Conservation (phyloP, 2,113 vertebrate species). For the Microtus richardsoni region DNA sequence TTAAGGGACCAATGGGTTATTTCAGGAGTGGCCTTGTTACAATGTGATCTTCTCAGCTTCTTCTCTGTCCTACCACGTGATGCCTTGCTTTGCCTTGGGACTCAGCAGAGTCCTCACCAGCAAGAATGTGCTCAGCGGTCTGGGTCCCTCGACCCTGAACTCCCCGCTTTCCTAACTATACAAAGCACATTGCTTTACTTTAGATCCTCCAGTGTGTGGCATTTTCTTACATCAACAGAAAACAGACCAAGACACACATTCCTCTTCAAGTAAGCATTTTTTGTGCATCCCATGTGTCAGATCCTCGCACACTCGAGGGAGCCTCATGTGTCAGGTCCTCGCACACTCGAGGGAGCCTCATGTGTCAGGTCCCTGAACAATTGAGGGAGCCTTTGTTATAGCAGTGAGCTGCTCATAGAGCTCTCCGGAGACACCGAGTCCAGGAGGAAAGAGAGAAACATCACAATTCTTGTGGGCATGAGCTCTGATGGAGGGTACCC, state of each 20-base stretch:
- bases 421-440: neutral
- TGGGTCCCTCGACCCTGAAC: neutral
- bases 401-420: accelerated
- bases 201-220: neutral
- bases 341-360: neutral
- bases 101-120: neutral
- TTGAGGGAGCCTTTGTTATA: neutral
- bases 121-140: neutral
- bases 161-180: neutral
- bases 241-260: neutral
- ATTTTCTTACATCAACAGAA: neutral
- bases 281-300: neutral
- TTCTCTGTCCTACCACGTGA: neutral
- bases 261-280: neutral
- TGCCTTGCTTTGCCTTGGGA: neutral
- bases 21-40: neutral
- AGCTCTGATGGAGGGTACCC: neutral
- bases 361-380: neutral
- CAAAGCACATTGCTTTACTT: neutral
- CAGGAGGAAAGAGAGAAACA: neutral
- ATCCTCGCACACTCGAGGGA: neutral
- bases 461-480: neutral
- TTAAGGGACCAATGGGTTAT: neutral
- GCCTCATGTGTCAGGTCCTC: no score
- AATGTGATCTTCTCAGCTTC: neutral